Evolutionary conservation across 2,113 vertebrate species (phyloP).

Genomic region (Xenus cinereus): DNA sequence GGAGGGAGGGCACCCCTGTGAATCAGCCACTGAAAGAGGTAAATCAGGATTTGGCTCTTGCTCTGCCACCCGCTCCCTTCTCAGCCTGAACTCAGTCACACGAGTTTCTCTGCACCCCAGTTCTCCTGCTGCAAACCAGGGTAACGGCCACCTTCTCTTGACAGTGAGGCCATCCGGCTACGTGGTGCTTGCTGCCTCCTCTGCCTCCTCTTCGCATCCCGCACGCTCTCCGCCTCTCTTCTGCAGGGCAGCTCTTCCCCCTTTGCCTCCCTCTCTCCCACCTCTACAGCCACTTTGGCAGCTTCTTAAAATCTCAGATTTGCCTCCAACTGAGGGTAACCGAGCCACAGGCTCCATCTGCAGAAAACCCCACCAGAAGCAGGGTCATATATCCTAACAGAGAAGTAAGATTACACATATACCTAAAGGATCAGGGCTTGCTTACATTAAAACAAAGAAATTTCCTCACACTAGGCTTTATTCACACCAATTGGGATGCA

Average conservation of each 20-base stretch:
- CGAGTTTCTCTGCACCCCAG: neutral
- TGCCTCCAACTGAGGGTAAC: neutral
- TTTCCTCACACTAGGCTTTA: neutral
- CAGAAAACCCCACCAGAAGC: neutral
- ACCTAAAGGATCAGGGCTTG: neutral
- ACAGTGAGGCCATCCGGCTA: neutral
- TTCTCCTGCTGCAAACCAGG: neutral
- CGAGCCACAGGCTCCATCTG: neutral
- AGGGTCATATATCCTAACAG: neutral
- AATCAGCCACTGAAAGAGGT: neutral
- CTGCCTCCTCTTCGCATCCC: neutral
- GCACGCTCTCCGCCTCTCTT: rapidly evolving
- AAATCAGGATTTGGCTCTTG: neutral
- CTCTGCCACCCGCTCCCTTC: neutral
- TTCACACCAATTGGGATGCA: neutral
- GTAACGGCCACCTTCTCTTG: neutral
- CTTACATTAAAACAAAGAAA: neutral
- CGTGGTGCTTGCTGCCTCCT: neutral
- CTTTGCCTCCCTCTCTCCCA: neutral
- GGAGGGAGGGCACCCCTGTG: neutral
- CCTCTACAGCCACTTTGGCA: neutral
- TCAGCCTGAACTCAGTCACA: neutral
- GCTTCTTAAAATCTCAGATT: neutral
- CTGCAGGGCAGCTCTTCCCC: neutral
- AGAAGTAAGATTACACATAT: neutral